A percentile compares a stretch with the other conserved stretches of the same genome.
Evolutionary conservation across 2,888 invertebrate genomes (phyloP).

Genomic region (Leucozona laternaria): DNA sequence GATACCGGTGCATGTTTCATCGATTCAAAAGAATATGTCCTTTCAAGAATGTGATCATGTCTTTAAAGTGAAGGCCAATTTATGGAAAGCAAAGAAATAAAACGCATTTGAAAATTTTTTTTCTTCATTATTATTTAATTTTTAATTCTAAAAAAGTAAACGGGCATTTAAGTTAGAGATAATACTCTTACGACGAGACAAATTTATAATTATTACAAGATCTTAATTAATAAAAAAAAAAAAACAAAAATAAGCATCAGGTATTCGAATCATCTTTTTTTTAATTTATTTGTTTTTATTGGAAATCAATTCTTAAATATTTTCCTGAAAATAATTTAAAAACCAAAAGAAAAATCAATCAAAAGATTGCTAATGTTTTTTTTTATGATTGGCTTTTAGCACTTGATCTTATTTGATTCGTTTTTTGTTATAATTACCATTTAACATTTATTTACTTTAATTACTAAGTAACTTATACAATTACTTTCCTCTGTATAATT

Average conservation of each 20-base stretch:
- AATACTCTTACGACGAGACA: no score
- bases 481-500: conserved; percentile 18
- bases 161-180: no score
- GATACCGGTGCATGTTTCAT: no score
- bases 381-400: neutral
- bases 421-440: conserved; percentile 21
- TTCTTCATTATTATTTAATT: no score
- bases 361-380: neutral
- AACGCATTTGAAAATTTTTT: no score
- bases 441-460: conserved; percentile 36
- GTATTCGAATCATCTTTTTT: neutral
- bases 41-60: no score
- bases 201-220: neutral
- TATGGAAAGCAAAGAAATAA: no score
- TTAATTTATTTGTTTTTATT: neutral
- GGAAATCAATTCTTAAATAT: neutral
- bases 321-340: neutral
- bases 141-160: no score
- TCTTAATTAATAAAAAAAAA: neutral
- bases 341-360: neutral
- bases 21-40: no score
- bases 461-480: conserved; percentile 64
- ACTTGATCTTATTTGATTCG: neutral
- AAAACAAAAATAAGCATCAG: neutral
- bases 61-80: no score